Percentiles rank a stretch among this genome's conserved stretches.
Evolutionary conservation across 1,140 invertebrate genomes (phyloP).

Genomic region (Cydia splendana): DNA sequence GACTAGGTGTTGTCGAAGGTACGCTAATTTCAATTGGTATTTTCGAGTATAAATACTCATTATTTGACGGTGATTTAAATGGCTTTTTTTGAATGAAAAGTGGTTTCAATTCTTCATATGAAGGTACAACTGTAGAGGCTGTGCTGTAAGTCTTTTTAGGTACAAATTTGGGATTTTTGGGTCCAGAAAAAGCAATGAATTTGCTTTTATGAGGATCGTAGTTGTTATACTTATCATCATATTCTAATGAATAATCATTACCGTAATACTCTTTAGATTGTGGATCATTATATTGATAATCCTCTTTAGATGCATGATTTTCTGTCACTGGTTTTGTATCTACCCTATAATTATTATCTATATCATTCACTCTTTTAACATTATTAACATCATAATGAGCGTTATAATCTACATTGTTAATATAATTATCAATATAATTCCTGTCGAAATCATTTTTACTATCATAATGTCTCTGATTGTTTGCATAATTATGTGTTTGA

Average conservation of each 20-base stretch:
- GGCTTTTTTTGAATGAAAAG: constrained; percentile 49
- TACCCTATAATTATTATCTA: constrained; percentile 14
- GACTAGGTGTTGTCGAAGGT: constrained; percentile 47
- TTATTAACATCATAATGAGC: constrained; percentile 34
- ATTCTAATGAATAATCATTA: constrained; percentile 62
- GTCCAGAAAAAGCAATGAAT: constrained; percentile 37
- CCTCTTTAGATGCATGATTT: constrained; percentile 46
- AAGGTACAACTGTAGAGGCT: constrained; percentile 52
- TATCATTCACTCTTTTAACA: not conserved
- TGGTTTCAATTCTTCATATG: constrained; percentile 58
- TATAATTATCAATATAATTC: constrained; percentile 36
- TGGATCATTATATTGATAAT: constrained; percentile 49
- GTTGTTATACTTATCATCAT: constrained; percentile 46
- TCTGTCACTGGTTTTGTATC: constrained; percentile 45
- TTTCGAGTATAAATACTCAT: constrained; percentile 37
- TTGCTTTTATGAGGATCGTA: constrained; percentile 55
- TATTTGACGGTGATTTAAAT: constrained; percentile 36
- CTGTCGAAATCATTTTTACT: not conserved
- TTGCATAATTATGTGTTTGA: constrained; percentile 1
- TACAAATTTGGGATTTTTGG: constrained; percentile 37
- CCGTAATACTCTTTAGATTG: constrained; percentile 61
- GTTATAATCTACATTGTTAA: constrained; percentile 17
- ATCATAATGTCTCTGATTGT: no score
- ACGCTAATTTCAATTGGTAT: constrained; percentile 47
- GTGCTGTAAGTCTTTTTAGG: constrained; percentile 36